Conservation (phyloP, 2,113 vertebrate genomes). For the Garra rufa region DNA sequence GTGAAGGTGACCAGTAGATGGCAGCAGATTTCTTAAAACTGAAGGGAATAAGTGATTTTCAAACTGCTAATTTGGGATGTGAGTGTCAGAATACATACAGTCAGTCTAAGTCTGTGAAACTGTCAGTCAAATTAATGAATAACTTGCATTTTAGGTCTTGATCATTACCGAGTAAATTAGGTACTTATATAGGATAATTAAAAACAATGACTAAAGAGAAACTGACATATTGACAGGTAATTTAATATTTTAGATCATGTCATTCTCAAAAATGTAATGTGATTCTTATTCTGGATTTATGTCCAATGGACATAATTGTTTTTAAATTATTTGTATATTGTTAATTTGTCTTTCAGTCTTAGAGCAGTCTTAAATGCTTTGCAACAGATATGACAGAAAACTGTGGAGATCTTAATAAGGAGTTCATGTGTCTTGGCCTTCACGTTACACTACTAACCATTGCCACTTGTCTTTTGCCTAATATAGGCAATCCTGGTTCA, state of each 20-base stretch:
- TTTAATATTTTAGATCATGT: no score
- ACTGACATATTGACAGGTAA: no score
- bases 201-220: no score
- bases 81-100: neutral
- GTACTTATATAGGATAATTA: neutral
- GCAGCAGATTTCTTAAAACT: constrained; percentile 34
- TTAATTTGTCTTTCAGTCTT: no score
- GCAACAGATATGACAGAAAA: neutral
- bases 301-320: neutral
- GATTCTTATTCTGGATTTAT: neutral
- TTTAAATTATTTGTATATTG: neutral
- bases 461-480: neutral
- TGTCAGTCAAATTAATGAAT: neutral
- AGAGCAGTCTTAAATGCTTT: no score
- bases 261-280: neutral
- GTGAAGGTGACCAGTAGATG: constrained; percentile 34
- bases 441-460: neutral
- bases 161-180: neutral
- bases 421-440: neutral
- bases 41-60: neutral
- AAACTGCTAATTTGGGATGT: neutral
- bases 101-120: neutral
- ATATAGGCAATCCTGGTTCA: neutral
- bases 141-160: neutral
- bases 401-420: neutral